Percentiles rank a stretch among this genome's conserved stretches.
These are phyloP conservation scores for Neomorphus geoffroyi DNA, from an alignment of 2,797 vertebrate species.

Conservation along the genomic window DNA sequence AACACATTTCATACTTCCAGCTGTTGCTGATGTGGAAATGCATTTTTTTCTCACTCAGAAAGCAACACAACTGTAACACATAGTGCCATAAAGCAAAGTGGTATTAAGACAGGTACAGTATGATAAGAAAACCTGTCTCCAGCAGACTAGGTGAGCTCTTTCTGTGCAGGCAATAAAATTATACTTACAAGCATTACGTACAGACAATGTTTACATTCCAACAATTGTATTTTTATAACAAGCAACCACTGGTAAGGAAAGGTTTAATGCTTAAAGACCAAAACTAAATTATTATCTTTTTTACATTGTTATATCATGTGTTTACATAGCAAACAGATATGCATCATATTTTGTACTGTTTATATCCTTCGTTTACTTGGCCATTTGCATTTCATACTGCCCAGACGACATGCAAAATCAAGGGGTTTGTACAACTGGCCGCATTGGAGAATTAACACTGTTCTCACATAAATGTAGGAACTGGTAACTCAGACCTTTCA, in stretches of 20 bases:
- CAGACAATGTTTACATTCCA: background rate
- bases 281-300: background rate
- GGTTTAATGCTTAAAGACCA: background rate
- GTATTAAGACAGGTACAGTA: background rate
- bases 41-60: background rate
- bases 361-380: background rate
- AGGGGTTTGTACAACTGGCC: background rate
- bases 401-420: background rate
- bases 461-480: background rate
- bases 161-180: background rate
- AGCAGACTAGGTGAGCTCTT: background rate
- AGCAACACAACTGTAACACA: background rate
- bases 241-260: background rate
- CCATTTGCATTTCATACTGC: background rate
- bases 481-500: background rate
- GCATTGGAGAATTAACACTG: background rate
- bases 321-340: background rate
- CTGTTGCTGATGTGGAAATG: background rate
- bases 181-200: background rate
- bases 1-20: background rate
- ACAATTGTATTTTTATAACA: background rate
- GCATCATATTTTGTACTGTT: background rate
- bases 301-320: background rate
- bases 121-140: background rate
- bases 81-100: background rate